Conservation (phyloP, 2,113 vertebrate genomes). For the Peromyscus polionotus region DNA sequence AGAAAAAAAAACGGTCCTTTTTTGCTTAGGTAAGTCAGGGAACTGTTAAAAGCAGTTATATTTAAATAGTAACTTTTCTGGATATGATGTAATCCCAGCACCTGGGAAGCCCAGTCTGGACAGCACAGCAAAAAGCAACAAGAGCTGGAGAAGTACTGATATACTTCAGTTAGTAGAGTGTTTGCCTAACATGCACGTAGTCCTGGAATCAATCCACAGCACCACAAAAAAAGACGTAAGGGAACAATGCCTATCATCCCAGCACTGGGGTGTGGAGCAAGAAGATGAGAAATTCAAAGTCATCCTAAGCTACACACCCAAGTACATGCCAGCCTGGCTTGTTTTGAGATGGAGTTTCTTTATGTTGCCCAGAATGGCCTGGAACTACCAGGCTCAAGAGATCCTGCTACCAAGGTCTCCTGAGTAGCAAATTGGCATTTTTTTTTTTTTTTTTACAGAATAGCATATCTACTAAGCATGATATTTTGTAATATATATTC, state of each 20-base stretch:
- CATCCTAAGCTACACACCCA: not conserved
- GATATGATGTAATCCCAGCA: not conserved
- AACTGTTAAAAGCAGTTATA: slow-evolving; percentile 38
- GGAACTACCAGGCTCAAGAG: not conserved
- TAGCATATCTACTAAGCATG: not conserved
- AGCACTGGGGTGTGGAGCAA: not conserved
- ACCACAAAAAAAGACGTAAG: not conserved
- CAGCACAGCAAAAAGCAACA: not conserved
- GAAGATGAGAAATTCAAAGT: not conserved
- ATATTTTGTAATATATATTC: slow-evolving; percentile 23
- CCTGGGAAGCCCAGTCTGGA: not conserved
- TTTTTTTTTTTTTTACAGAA: not conserved
- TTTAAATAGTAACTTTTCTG: not conserved
- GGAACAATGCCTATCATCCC: not conserved
- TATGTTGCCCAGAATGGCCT: not conserved
- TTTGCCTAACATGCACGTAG: not conserved
- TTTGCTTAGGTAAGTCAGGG: slow-evolving; percentile 64
- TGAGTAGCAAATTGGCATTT: not conserved
- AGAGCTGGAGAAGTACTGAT: not conserved
- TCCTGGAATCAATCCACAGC: not conserved
- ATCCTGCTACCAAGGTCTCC: not conserved
- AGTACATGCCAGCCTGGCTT: not conserved
- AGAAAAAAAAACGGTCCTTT: slow-evolving; percentile 67
- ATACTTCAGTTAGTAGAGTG: not conserved
- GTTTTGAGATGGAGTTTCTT: not conserved